Percentiles rank a stretch among this genome's conserved stretches.
Evolutionary conservation across 2,888 invertebrate genomes (phyloP).

Genomic region (Parnassius orleans): DNA sequence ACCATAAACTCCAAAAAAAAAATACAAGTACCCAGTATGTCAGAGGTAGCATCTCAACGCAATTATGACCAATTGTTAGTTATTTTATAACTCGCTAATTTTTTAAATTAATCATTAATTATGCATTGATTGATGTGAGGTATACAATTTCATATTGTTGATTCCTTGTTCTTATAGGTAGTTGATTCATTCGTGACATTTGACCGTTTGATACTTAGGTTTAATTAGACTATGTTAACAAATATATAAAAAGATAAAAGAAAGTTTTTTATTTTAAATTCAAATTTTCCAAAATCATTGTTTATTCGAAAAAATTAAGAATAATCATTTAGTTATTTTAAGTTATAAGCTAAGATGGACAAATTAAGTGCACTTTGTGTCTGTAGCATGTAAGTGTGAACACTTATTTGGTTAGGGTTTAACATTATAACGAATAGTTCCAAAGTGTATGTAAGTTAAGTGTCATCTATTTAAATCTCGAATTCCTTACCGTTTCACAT

Average conservation of each 20-base stretch:
- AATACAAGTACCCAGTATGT: neutral
- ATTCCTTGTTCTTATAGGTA: slow-evolving; percentile 7
- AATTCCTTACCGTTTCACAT: neutral
- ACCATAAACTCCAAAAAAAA: no score
- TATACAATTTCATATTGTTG: slow-evolving; percentile 2
- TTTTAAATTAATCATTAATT: slow-evolving; percentile 8
- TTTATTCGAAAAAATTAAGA: no score
- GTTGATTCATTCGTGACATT: slow-evolving; percentile 1
- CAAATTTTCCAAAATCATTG: no score
- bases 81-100: slow-evolving; percentile 19
- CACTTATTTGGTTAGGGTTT: slow-evolving; percentile 7
- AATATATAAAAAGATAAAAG: no score
- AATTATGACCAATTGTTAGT: slow-evolving; percentile 21
- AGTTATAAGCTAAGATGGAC: slow-evolving; percentile 13
- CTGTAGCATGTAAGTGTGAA: slow-evolving; percentile 3
- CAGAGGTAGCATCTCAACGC: slow-evolving; percentile 7
- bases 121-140: neutral
- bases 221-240: no score
- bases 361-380: slow-evolving; percentile 20
- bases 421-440: slow-evolving; percentile 6
- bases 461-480: slow-evolving; percentile 6
- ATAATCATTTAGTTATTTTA: slow-evolving; percentile 1
- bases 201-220: neutral
- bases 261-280: no score
- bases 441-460: slow-evolving; percentile 2